Conservation (phyloP, 2,797 vertebrate species). For the Sylvia borin region DNA sequence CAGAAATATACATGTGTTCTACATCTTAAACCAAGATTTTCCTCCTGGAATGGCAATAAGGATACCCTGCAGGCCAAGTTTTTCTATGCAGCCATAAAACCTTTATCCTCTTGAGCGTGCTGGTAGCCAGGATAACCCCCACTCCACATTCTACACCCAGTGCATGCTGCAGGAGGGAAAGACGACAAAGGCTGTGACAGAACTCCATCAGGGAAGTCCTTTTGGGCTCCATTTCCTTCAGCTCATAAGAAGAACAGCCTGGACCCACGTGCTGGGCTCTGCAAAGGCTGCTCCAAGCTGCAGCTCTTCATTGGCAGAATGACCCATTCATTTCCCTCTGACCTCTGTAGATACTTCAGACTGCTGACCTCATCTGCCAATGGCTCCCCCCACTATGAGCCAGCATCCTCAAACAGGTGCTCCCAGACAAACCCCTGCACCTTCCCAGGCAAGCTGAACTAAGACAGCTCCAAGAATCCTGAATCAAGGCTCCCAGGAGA, state of each 20-base stretch:
- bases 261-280: slow-evolving; percentile 59
- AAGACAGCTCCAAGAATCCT: not conserved
- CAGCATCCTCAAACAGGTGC: slow-evolving; percentile 38
- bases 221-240: slow-evolving; percentile 43
- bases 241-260: slow-evolving; percentile 49
- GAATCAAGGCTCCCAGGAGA: not conserved
- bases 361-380: not conserved
- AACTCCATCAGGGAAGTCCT: slow-evolving; percentile 24
- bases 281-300: slow-evolving; percentile 35
- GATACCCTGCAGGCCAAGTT: not conserved
- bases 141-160: not conserved
- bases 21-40: not conserved
- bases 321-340: slow-evolving; percentile 40
- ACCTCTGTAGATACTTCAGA: slow-evolving; percentile 35
- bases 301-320: slow-evolving; percentile 67
- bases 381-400: not conserved
- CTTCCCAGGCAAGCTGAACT: not conserved
- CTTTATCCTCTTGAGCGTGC: not conserved
- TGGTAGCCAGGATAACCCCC: not conserved
- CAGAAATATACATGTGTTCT: not conserved
- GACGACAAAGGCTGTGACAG: slow-evolving; percentile 34
- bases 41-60: not conserved
- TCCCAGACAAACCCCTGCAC: not conserved
- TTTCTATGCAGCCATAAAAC: not conserved
- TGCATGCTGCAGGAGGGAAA: not conserved